phyloP scores from a whole-genome alignment of 2,888 invertebrate genomes.

The Chrysolina oricalcia region DNA sequence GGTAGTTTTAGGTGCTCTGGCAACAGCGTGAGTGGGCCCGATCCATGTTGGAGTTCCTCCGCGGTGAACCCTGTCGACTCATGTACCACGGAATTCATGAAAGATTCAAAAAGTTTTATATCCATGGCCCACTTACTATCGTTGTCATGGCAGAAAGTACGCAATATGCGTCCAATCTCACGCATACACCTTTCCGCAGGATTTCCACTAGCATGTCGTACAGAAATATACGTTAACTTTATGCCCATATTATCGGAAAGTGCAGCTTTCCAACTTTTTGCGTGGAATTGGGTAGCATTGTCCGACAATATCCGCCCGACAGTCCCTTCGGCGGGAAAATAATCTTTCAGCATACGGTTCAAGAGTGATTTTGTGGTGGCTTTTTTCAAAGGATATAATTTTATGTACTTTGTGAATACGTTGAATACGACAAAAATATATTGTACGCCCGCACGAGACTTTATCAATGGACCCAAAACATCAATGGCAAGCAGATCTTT shows the following conservation, averaged over 20 bases:
- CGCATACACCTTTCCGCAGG: constrained; percentile 36
- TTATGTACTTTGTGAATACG: constrained; percentile 38
- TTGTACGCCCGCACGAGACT: constrained; percentile 57
- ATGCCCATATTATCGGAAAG: constrained; percentile 17
- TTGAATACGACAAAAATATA: constrained; percentile 65
- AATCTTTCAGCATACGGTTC: constrained; percentile 19
- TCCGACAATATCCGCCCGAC: constrained; percentile 9
- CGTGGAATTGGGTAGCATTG: constrained; percentile 35
- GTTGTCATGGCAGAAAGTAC: constrained; percentile 33
- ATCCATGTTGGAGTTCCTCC: constrained; percentile 1
- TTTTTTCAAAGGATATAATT: constrained; percentile 16
- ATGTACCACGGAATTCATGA: constrained; percentile 32
- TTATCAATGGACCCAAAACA: not conserved
- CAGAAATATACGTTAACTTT: constrained; percentile 25
- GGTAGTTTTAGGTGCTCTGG: not conserved
- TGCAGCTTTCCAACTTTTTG: constrained; percentile 25
- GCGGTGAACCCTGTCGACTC: constrained; percentile 33
- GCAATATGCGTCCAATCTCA: constrained; percentile 34
- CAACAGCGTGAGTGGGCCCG: not conserved
- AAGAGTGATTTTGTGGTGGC: constrained; percentile 3
- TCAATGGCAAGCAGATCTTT: not conserved
- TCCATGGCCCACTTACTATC: constrained; percentile 39
- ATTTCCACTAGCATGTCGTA: constrained; percentile 37
- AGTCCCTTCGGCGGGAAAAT: constrained; percentile 12
- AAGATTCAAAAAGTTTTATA: constrained; percentile 10